phyloP scores from a whole-genome alignment of 2,888 invertebrate genomes.

The Allygus modestus region DNA sequence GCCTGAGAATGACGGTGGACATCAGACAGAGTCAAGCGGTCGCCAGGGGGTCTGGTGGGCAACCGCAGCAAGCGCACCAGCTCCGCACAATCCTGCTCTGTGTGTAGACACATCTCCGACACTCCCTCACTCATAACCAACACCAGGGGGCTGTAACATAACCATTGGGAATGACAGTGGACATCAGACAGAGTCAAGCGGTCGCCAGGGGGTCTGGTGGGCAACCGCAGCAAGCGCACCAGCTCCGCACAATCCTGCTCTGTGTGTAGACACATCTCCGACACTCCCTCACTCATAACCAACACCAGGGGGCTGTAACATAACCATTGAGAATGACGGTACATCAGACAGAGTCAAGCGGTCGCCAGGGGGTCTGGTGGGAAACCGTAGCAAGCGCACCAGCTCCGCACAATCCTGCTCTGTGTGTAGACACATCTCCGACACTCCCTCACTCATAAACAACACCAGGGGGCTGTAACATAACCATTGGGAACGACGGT shows the following conservation, averaged over 20 bases:
- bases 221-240: conserved; percentile 78
- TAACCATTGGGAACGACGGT: conserved; percentile 73
- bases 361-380: conserved; percentile 81
- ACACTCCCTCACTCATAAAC: conserved; percentile 81
- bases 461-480: conserved; percentile 81
- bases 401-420: conserved; percentile 77
- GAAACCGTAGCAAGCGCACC: conserved; percentile 78
- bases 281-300: conserved; percentile 81
- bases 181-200: conserved; percentile 79
- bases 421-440: conserved; percentile 80
- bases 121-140: conserved; percentile 82
- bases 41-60: conserved; percentile 82
- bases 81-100: conserved; percentile 76
- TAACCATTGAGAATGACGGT: not conserved
- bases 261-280: conserved; percentile 80
- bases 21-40: conserved; percentile 78
- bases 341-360: conserved; percentile 78
- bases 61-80: conserved; percentile 79
- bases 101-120: conserved; percentile 80
- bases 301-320: conserved; percentile 81
- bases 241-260: conserved; percentile 77
- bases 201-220: conserved; percentile 81
- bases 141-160: conserved; percentile 79
- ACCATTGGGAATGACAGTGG: conserved; percentile 61
- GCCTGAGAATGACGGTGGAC: conserved; percentile 75